Conservation (phyloP, 1,140 invertebrate species). For the Drosophila seguyi region DNA sequence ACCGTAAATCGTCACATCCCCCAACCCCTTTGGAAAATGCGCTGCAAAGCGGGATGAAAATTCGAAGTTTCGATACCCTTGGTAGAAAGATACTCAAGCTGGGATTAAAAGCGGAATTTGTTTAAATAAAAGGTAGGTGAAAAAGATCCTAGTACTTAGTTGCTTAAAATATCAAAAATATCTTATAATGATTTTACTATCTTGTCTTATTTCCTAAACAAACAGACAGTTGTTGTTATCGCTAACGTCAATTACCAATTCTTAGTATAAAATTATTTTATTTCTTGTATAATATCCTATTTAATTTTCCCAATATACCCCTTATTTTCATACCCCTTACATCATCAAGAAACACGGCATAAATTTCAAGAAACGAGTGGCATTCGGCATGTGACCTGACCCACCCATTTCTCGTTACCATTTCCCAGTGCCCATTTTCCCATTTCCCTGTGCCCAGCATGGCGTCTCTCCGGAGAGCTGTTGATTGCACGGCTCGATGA, state of each 20-base stretch:
- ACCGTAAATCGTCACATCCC: conserved; percentile 74
- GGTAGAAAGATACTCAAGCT: not conserved
- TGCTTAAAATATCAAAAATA: too few relatives aligned
- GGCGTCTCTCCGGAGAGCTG: conserved; percentile 47
- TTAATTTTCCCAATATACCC: conserved; percentile 1
- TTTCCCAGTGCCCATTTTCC: conserved; percentile 11
- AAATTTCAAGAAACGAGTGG: conserved; percentile 73
- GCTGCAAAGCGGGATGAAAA: conserved; percentile 2
- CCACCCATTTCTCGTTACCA: conserved; percentile 28
- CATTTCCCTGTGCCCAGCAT: conserved; percentile 40
- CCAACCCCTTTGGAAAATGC: conserved; percentile 12
- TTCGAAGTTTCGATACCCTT: conserved; percentile 16
- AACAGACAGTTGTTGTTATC: not conserved
- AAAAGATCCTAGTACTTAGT: too few relatives aligned
- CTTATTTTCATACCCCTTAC: not conserved
- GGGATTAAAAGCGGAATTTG: not conserved
- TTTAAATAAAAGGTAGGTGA: not conserved
- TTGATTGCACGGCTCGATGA: conserved; percentile 51
- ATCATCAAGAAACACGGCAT: conserved; percentile 56
- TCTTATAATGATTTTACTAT: too few relatives aligned
- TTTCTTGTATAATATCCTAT: not conserved
- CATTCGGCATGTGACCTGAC: conserved; percentile 63
- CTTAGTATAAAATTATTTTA: not conserved
- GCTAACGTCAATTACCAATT: not conserved
- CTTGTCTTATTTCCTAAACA: not conserved